A percentile compares a stretch with the other conserved stretches of the same genome.
Conservation (phyloP, 2,888 invertebrate genomes). For the Dione vanillae region DNA sequence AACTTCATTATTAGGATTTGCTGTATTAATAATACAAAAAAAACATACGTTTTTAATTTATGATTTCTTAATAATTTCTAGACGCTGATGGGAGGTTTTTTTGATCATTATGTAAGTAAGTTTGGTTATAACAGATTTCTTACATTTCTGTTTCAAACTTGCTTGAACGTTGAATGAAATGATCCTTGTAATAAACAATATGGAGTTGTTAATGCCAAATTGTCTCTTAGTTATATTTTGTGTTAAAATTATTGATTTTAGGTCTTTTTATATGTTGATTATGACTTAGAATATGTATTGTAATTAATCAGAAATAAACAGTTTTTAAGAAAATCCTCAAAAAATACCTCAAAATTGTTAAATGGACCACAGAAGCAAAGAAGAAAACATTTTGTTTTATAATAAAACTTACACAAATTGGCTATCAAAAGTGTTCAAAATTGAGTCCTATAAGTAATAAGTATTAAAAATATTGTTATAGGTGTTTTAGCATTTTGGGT, state of each 20-base stretch:
- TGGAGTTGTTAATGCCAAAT: neutral
- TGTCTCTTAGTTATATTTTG: neutral
- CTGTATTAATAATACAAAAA: neutral
- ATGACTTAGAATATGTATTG: neutral
- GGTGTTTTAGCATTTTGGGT: slow-evolving; percentile 22
- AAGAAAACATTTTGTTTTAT: neutral
- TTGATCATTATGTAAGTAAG: neutral
- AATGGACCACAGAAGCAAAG: slow-evolving; percentile 1
- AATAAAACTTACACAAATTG: slow-evolving; percentile 18
- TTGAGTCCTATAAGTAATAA: slow-evolving; percentile 36
- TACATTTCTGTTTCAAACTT: neutral
- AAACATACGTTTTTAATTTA: neutral
- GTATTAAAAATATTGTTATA: slow-evolving; percentile 26
- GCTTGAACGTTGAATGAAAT: neutral
- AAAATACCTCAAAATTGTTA: slow-evolving; percentile 2
- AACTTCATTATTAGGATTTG: neutral
- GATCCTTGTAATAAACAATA: neutral
- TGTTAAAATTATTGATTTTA: neutral
- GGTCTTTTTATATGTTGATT: neutral
- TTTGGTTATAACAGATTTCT: neutral
- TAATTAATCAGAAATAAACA: neutral
- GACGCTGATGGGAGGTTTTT: slow-evolving; percentile 1
- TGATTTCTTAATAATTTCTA: neutral
- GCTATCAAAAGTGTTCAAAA: slow-evolving; percentile 41
- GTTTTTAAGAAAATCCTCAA: slow-evolving; percentile 4